Evolutionary conservation across 2,888 invertebrate genomes (phyloP).

Genomic region (Drosophila falleni): DNA sequence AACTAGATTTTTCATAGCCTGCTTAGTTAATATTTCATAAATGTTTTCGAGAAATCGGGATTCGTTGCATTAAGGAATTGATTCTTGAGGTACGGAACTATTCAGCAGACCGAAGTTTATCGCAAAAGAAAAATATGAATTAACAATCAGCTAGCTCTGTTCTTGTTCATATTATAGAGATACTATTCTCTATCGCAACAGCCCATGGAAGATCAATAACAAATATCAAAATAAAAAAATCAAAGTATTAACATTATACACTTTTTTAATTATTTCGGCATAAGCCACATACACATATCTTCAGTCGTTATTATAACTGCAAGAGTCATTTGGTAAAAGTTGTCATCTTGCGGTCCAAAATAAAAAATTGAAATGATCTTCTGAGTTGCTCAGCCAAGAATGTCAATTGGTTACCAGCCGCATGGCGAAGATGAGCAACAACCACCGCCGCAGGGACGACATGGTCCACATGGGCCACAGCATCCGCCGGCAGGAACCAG

Average conservation of each 20-base stretch:
- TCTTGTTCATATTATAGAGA: no score
- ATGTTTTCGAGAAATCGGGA: no score
- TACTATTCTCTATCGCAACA: no score
- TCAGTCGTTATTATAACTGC: conserved; percentile 13
- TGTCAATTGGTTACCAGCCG: conserved; percentile 12
- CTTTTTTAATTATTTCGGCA: not conserved
- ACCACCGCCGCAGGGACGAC: conserved; percentile 32
- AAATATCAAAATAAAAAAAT: not conserved
- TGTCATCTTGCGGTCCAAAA: conserved; percentile 15
- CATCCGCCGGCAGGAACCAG: conserved; percentile 38
- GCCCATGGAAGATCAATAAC: no score
- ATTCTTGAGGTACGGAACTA: no score
- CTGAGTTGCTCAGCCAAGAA: conserved; percentile 1
- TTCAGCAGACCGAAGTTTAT: no score
- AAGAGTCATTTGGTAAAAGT: conserved; percentile 10
- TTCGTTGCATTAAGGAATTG: no score
- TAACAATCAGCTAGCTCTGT: no score
- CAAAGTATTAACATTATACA: not conserved
- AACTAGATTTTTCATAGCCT: not conserved
- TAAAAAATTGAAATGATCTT: not conserved
- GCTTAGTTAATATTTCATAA: not conserved
- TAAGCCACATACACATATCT: conserved; percentile 14
- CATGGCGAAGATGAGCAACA: conserved; percentile 31
- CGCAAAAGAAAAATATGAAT: no score
- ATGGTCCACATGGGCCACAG: conserved; percentile 28